Base-by-base conservation (phyloP, 1,140 invertebrate species). In the Chymomyza costata region DNA sequence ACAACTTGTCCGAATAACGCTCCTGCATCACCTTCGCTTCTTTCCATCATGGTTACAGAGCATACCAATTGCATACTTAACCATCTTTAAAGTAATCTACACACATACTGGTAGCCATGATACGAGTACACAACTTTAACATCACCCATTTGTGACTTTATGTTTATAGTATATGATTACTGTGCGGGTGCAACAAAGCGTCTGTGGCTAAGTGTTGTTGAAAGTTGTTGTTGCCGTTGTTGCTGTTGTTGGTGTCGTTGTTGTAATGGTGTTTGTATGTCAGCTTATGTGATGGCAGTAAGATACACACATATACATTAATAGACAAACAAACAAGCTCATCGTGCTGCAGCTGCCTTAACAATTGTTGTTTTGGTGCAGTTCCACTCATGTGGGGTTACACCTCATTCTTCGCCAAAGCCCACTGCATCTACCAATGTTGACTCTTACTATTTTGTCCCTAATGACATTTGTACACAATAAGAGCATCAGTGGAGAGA, bases 211-310 rank as follows among this genome's bases (percentile, higher is more conserved):
- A n/a, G n/a, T n/a, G n/a, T n/a, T n/a, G n/a, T n/a, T n/a, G n/a
- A n/a, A n/a, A n/a, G n/a, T n/a, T n/a, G 39, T 0, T 40, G 15
- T 13, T 25, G 13, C 31, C 30, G 35, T 14, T 43, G 47, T 28
- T 43, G 30, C 46, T 46, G 41, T 52, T 57, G 25, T 31, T 48
- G 31, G 34, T 55, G 57, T 73, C 55, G 66, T 58, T 62, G 39
- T 35, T 67, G 73, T 78, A 78, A 78, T 71, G 80, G 73, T 78
- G 71, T 78, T 80, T 71, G 67, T 78, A 59, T 78, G 73, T 73
- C 71, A 76, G 59, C 58, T 57, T n/a, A n/a, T n/a, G n/a, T 64
- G 71, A 51, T 63, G 64, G 54, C 69, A 73, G 69, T 67, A 67
- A 50, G 47, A 52, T 54, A 69, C 39, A 68, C 53, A 62, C 19